A percentile compares a stretch with the other conserved stretches of the same genome.
phyloP scores from a whole-genome alignment of 2,888 invertebrate species.

The Hyppa rectilinea region DNA sequence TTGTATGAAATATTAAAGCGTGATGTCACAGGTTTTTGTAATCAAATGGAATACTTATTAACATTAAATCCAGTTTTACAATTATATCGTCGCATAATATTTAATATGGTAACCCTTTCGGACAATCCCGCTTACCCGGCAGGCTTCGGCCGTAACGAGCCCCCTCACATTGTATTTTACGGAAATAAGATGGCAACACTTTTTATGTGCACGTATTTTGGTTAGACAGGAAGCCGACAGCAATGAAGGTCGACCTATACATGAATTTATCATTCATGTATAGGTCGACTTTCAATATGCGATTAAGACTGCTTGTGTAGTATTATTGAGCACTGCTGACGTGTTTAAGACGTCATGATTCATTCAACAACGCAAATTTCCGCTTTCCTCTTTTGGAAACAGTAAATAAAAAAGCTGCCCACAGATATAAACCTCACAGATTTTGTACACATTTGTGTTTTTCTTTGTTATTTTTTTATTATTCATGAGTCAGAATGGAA shows the following conservation, averaged over 20 bases:
- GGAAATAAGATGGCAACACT: neutral
- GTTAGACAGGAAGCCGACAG: neutral
- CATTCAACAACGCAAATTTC: neutral
- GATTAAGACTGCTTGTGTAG: neutral
- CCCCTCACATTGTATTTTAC: too few relatives aligned
- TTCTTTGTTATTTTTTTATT: neutral
- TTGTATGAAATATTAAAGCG: too few relatives aligned
- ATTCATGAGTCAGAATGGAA: neutral
- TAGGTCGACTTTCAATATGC: too few relatives aligned
- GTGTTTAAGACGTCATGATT: conserved; percentile 8
- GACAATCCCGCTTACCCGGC: too few relatives aligned
- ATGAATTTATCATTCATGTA: conserved; percentile 12
- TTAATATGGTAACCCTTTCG: too few relatives aligned
- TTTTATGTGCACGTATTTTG: neutral
- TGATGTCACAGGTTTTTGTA: too few relatives aligned
- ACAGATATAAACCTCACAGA: neutral
- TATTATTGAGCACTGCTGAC: neutral
- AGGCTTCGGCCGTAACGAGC: too few relatives aligned
- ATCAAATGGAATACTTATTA: too few relatives aligned
- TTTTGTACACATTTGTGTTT: too few relatives aligned
- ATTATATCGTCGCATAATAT: too few relatives aligned
- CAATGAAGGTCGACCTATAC: neutral
- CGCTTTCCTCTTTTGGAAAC: neutral
- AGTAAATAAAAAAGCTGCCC: neutral
- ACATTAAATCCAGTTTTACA: too few relatives aligned